A percentile compares a stretch with the other conserved stretches of the same genome.
Evolutionary conservation across 2,113 vertebrate genomes (phyloP).

Genomic region (Elephas maximus): DNA sequence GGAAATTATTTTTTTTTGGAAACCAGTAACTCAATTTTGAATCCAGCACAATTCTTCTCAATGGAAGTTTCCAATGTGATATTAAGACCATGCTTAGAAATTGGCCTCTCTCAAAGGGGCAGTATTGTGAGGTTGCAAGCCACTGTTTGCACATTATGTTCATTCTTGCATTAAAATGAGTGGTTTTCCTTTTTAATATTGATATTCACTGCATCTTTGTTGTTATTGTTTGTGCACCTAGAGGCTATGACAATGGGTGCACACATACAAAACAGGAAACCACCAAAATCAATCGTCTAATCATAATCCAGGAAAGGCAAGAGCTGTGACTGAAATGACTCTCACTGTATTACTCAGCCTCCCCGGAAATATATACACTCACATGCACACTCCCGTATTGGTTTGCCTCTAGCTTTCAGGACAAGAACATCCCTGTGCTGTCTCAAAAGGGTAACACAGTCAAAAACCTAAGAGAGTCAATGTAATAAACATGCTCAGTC

Average conservation of each 20-base stretch:
- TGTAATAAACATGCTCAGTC: neutral
- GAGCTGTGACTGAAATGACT: conserved; percentile 71
- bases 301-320: conserved; percentile 56
- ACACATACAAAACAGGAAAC: neutral
- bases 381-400: conserved; percentile 64
- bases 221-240: conserved; percentile 42
- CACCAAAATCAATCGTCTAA: neutral
- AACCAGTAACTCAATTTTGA: neutral
- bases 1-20: neutral
- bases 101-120: neutral
- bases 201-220: conserved; percentile 29
- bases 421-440: conserved; percentile 33
- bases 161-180: neutral
- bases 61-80: neutral
- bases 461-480: neutral
- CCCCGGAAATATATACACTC: conserved; percentile 63
- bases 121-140: neutral
- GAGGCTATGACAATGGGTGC: conserved; percentile 27
- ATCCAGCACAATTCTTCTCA: neutral
- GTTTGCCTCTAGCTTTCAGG: conserved; percentile 71
- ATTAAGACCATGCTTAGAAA: conserved; percentile 50
- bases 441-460: conserved; percentile 20
- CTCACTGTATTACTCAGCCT: conserved; percentile 64
- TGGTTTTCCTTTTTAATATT: conserved; percentile 53
- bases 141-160: conserved; percentile 11